Conservation (phyloP, 2,888 invertebrate genomes). For the Trissolcus japonicus region DNA sequence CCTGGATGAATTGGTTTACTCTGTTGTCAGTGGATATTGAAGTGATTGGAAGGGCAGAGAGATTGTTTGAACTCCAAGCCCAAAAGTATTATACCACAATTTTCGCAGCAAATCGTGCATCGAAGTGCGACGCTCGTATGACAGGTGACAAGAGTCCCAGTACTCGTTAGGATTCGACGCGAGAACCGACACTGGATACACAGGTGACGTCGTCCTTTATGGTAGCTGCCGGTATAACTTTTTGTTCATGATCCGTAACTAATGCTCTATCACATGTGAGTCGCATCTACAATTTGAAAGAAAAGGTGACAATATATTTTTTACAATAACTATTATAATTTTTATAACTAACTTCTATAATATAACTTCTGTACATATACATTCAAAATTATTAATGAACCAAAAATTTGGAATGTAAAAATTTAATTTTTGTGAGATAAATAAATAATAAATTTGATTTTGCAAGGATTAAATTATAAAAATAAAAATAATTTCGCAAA, state of each 20-base stretch:
- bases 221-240: conserved; percentile 57
- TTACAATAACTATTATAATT: too few species aligned
- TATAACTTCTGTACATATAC: too few species aligned
- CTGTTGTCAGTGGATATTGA: not conserved
- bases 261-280: conserved; percentile 62
- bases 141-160: conserved; percentile 47
- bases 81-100: conserved; percentile 16
- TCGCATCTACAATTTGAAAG: conserved; percentile 57
- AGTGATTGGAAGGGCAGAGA: conserved; percentile 15
- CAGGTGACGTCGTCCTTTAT: conserved; percentile 56
- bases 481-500: too few species aligned
- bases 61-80: conserved; percentile 12
- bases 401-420: too few species aligned
- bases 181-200: conserved; percentile 63
- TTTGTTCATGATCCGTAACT: conserved; percentile 64
- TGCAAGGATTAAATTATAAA: conserved; percentile 58
- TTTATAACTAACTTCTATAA: too few species aligned
- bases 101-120: conserved; percentile 20
- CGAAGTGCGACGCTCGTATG: conserved; percentile 34
- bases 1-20: not conserved
- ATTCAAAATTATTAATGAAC: too few species aligned
- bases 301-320: conserved; percentile 32
- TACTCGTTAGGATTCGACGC: conserved; percentile 49
- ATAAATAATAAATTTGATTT: too few species aligned
- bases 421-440: too few species aligned